phyloP scores from a whole-genome alignment of 2,888 invertebrate species.

The Melieria picta region DNA sequence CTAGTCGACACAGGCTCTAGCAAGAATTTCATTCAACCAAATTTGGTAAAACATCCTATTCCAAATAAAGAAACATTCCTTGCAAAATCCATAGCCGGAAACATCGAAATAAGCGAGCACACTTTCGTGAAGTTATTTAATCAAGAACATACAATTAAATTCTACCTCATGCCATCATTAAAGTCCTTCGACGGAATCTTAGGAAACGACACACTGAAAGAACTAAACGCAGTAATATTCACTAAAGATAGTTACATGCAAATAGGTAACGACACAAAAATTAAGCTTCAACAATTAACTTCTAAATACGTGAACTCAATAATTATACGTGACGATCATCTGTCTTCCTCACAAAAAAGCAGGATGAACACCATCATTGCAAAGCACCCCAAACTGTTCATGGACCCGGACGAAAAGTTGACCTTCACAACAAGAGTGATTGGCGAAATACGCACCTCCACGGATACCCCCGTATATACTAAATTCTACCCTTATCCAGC shows the following conservation, averaged over 20 bases:
- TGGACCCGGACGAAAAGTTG: neutral
- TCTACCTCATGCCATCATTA: conserved; percentile 12
- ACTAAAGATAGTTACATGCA: neutral
- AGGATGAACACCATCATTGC: neutral
- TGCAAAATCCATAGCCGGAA: conserved; percentile 24
- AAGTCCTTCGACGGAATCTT: conserved; percentile 25
- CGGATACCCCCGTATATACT: conserved; percentile 19
- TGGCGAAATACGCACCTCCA: conserved; percentile 12
- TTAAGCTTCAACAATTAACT: neutral
- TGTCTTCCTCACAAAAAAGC: neutral
- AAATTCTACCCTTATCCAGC: conserved; percentile 30
- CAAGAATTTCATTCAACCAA: neutral
- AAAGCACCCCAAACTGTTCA: neutral
- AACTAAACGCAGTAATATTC: conserved; percentile 1
- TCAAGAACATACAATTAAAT: neutral
- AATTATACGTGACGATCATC: neutral
- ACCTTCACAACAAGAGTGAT: conserved; percentile 11
- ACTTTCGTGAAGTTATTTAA: conserved; percentile 20
- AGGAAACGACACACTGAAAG: conserved; percentile 17
- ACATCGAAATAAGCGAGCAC: conserved; percentile 26
- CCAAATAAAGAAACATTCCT: conserved; percentile 2
- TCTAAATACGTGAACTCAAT: neutral
- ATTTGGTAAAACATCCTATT: conserved; percentile 4
- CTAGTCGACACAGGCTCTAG: neutral
- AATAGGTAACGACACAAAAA: no score